A percentile compares a stretch with the other conserved stretches of the same genome.
phyloP scores from a whole-genome alignment of 2,113 vertebrate genomes.

The Buteo buteo region DNA sequence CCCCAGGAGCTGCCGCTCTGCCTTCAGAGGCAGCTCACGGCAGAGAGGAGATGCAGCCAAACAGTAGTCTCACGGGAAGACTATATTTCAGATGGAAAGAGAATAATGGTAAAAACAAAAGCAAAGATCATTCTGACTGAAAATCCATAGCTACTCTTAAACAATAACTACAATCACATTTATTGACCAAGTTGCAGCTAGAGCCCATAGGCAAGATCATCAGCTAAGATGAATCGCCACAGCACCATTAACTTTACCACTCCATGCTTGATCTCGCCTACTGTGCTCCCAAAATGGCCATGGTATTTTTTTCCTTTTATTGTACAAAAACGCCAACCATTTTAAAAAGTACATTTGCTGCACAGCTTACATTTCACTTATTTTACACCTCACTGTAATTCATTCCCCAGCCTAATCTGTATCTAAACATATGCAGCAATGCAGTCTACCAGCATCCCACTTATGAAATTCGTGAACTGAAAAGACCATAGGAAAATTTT shows the following conservation, averaged over 20 bases:
- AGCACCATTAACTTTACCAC: background rate
- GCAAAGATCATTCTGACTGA: slow-evolving; percentile 30
- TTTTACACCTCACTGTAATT: slow-evolving; percentile 42
- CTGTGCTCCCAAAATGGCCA: background rate
- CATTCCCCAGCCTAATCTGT: background rate
- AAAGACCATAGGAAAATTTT: background rate
- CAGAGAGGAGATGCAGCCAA: background rate
- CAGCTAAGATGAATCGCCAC: background rate
- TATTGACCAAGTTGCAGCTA: slow-evolving; percentile 5
- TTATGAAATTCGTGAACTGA: background rate
- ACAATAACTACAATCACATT: background rate
- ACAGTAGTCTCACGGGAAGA: fast-evolving
- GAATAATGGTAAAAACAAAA: slow-evolving; percentile 5
- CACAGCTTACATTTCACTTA: slow-evolving; percentile 44
- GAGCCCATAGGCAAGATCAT: background rate
- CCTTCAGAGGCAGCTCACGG: background rate
- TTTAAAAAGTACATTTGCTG: background rate
- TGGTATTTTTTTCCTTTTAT: background rate
- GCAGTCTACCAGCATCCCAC: background rate
- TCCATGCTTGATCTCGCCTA: background rate
- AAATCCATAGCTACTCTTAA: slow-evolving; percentile 33
- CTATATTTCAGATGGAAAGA: background rate
- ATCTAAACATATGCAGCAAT: background rate
- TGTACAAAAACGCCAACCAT: background rate
- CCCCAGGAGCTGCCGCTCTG: background rate